Evolutionary conservation across 2,113 vertebrate species (phyloP), one percentile per base, ranked within the genome.

Genomic region (Girardinichthys multiradiatus): DNA sequence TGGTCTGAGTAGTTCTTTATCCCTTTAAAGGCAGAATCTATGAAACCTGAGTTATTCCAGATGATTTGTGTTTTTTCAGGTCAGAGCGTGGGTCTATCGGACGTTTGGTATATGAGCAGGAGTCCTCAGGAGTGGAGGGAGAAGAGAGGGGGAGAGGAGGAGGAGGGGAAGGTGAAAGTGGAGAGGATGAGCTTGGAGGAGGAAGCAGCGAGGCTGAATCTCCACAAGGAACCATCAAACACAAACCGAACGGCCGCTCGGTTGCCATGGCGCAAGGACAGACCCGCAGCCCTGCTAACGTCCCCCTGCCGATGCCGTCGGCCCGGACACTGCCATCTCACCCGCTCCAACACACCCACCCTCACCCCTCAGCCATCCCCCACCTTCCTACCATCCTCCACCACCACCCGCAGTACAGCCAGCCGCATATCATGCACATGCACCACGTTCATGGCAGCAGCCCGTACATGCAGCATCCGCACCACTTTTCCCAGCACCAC

Each of bases 1-100:
- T 45, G 42, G 15, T 17, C 42, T 45, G 42, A 19, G 42, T 45
- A 17, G 39, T 4, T 42, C 12, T 42, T 42, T 15, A 42, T 42
- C 39, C 12, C 39, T 42, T 42, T 5, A 42, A 15, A 15, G 39
- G 39, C 39, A 42, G 39, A 15, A 45, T 45, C 42, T 17, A 45
- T 45, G 42, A 45, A 17, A 45, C 5, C 15, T 14, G 37, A 39
- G 12, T 13, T 39, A 37, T 37, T 37, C 37, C 9, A 14, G 39
- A 15, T 14, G 39, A 0, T 48, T 33, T 57, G 33, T 33, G 48
- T 15, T 17, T 28, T 30, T n/a, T 1, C 45, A 96, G 96, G 81
- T 97, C 96, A 0, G 96, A 97, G 78, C 92, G 96, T 12, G 96
- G 96, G 42, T 97, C 96, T 2, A 94, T 94, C 73, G 94, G 96